A percentile compares a stretch with the other conserved stretches of the same genome.
Conservation (phyloP, 1,140 invertebrate genomes). For the Penaeus vannamei region DNA sequence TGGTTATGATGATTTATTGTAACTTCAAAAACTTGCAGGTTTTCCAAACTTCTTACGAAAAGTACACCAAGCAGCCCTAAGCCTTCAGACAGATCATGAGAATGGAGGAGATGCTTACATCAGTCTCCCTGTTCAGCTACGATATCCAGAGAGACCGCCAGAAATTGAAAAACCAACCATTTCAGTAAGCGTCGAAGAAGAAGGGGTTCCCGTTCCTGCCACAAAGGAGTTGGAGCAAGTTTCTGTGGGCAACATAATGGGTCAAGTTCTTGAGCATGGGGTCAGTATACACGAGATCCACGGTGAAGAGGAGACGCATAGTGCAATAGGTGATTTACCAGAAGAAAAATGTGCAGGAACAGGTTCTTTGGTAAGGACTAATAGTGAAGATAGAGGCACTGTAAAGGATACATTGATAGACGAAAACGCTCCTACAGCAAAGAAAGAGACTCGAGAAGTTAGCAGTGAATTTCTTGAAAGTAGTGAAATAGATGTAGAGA, state of each 20-base stretch:
- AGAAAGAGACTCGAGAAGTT: no score
- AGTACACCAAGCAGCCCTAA: constrained; percentile 58
- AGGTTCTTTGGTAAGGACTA: no score
- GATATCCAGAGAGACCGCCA: not conserved
- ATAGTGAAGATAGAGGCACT: no score
- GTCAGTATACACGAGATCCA: no score
- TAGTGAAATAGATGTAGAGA: not conserved
- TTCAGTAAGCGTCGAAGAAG: not conserved
- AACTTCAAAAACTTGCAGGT: constrained; percentile 40
- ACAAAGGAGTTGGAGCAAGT: not conserved
- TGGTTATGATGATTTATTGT: not conserved
- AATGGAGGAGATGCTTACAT: constrained; percentile 51
- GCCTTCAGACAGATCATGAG: constrained; percentile 53
- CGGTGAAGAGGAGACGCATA: no score
- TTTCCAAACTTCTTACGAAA: constrained; percentile 65
- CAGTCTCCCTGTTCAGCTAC: constrained; percentile 43
- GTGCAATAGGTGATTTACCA: no score
- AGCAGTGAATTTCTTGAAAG: no score
- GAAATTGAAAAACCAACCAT: not conserved
- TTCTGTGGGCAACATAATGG: no score
- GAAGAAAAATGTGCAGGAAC: no score
- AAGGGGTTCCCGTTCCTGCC: not conserved
- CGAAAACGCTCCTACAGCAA: no score
- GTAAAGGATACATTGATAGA: no score
- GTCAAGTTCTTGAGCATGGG: no score